Percentiles rank a stretch among this genome's conserved stretches.
Conservation (phyloP, 1,140 invertebrate genomes). For the Frieseomelitta varia region DNA sequence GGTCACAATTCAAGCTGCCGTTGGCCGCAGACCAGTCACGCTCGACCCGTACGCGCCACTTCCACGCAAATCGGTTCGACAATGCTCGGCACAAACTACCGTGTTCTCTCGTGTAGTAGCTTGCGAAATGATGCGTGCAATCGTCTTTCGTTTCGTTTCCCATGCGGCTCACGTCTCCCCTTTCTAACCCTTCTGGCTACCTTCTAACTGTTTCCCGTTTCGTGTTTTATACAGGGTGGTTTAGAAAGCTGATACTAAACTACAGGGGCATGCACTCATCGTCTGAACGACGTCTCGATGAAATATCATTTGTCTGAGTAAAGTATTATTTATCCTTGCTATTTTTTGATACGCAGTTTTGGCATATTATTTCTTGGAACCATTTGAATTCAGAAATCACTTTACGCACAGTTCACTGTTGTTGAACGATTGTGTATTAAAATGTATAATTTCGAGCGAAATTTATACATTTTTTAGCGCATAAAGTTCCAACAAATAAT, state of each 20-base stretch:
- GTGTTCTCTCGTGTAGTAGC: not conserved
- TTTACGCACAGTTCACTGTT: no score
- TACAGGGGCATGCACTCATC: not conserved
- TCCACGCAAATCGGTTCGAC: not conserved
- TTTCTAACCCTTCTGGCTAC: not conserved
- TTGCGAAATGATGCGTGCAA: slow-evolving; percentile 25
- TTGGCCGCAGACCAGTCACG: not conserved
- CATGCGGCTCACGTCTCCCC: not conserved
- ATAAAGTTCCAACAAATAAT: not conserved
- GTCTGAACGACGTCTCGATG: no score
- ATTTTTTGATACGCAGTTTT: no score
- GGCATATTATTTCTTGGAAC: no score
- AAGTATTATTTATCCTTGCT: no score
- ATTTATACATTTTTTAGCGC: no score
- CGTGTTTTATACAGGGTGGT: not conserved
- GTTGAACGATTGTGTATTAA: no score
- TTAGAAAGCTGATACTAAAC: not conserved
- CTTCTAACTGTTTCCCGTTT: not conserved
- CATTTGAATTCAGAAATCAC: no score
- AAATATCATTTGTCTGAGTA: no score
- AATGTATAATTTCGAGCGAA: no score
- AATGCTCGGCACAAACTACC: not conserved
- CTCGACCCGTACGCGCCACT: not conserved
- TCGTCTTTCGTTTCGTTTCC: not conserved
- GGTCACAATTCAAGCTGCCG: not conserved